Evolutionary conservation across 2,888 invertebrate species (phyloP), one percentile per base, ranked within the genome.

Genomic region (Scrobipalpa costella): DNA sequence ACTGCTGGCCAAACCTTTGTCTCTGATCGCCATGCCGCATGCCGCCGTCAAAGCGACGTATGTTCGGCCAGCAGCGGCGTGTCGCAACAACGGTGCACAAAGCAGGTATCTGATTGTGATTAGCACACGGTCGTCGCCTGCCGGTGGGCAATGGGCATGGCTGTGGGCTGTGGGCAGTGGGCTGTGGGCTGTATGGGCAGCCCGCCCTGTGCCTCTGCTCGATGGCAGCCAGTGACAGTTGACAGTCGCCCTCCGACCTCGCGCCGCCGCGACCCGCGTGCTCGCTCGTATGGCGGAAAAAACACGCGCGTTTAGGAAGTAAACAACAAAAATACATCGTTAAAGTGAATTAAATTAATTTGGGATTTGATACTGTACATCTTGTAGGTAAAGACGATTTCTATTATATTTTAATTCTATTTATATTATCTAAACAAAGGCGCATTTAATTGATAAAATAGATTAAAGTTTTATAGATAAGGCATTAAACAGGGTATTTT

Each of bases 81-180:
- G 89, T 88, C 90, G 89, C 83, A 90, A 90, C 19, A 49, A 87
- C 83, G 84, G 77, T 78, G 77, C 74, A 89, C 90, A 89, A 89
- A 86, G 85, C 85, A 83, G 80, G 80, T 85, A 86, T 88, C 89
- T 89, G 88, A 90, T 89, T 89, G 89, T 90, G 87, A 88, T 89
- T 86, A 85, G 85, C 86, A 88, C 85, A 86, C 84, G 83, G 84
- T 21, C 3, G 50, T 21, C 7, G 49, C 17, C 15, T 5, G 15
- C 8, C 15, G 9, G 81, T 85, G 82, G 75, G 77, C 87, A 89
- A 87, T 88, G 88, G 50, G 9, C 50, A 19, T 21, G 11, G 88
- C 75, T 77, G 72, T 44, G 78, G 40, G n/a, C 6, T 40, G 6
- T 40, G 15, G n/a, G n/a, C 11, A 9, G 81, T 85, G 82, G 75